Conservation (phyloP, 2,113 vertebrate genomes). For the Okapia johnstoni region DNA sequence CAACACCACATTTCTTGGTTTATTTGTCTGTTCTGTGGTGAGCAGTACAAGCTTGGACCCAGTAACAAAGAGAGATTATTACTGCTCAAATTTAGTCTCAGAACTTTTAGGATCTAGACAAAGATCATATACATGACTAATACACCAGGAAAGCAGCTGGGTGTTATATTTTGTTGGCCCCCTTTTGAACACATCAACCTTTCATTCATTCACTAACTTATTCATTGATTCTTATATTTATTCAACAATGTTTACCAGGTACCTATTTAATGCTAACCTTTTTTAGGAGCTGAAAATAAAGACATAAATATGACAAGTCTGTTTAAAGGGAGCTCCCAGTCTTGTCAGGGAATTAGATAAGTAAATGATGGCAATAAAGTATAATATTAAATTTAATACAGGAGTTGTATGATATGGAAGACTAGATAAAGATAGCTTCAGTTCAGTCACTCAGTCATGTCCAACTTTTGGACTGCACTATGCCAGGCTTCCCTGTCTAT, state of each 20-base stretch:
- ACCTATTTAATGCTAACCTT: neutral
- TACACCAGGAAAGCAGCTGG: neutral
- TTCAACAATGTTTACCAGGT: neutral
- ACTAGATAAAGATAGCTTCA: neutral
- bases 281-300: neutral
- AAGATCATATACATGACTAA: neutral
- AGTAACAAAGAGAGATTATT: neutral
- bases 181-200: neutral
- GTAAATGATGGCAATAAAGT: neutral
- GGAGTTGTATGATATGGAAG: neutral
- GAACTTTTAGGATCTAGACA: neutral
- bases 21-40: neutral
- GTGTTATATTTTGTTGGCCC: neutral
- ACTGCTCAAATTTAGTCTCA: neutral
- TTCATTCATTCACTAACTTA: neutral
- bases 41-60: neutral
- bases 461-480: neutral
- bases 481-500: neutral
- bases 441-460: neutral
- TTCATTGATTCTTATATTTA: neutral
- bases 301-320: neutral
- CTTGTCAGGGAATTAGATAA: neutral
- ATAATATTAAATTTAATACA: neutral
- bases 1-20: neutral
- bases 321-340: neutral